Evolutionary conservation across 2,888 invertebrate genomes (phyloP).

Genomic region (Drosophila peninsularis): DNA sequence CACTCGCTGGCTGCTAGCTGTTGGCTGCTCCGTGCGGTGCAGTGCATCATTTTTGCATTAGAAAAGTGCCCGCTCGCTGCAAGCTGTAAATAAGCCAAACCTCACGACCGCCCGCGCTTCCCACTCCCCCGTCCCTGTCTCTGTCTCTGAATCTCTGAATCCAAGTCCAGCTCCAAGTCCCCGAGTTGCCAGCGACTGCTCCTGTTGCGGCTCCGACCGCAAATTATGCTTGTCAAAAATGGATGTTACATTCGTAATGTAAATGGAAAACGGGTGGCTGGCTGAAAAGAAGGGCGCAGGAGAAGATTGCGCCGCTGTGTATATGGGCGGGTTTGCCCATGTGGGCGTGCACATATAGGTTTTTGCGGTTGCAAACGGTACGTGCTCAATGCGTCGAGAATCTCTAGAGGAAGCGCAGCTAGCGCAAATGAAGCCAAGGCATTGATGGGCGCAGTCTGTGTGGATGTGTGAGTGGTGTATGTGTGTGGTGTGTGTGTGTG

Average conservation of each 20-base stretch:
- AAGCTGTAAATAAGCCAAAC: conserved; percentile 68
- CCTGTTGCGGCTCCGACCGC: conserved; percentile 60
- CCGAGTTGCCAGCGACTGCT: conserved; percentile 27
- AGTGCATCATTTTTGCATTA: conserved; percentile 79
- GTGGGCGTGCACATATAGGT: conserved; percentile 32
- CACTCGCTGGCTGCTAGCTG: conserved; percentile 9
- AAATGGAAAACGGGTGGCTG: conserved; percentile 9
- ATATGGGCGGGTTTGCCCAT: conserved; percentile 7
- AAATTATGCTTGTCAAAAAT: conserved; percentile 79
- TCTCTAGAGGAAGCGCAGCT: conserved; percentile 59
- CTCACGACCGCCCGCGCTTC: neutral
- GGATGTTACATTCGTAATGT: conserved; percentile 76
- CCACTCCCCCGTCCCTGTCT: neutral
- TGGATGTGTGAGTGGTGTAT: neutral
- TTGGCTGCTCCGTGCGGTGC: conserved; percentile 48
- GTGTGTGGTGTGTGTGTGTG: neutral
- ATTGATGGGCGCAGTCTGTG: conserved; percentile 46
- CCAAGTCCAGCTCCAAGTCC: conserved; percentile 63
- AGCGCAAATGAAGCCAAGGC: conserved; percentile 57
- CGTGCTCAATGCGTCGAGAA: conserved; percentile 75
- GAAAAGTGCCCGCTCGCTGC: conserved; percentile 70
- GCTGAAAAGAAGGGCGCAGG: conserved; percentile 35
- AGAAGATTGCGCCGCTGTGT: conserved; percentile 15
- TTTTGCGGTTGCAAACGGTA: conserved; percentile 62
- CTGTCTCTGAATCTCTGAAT: conserved; percentile 17